Evolutionary conservation across 2,113 vertebrate species (phyloP).

Genomic region (Euleptes europaea): DNA sequence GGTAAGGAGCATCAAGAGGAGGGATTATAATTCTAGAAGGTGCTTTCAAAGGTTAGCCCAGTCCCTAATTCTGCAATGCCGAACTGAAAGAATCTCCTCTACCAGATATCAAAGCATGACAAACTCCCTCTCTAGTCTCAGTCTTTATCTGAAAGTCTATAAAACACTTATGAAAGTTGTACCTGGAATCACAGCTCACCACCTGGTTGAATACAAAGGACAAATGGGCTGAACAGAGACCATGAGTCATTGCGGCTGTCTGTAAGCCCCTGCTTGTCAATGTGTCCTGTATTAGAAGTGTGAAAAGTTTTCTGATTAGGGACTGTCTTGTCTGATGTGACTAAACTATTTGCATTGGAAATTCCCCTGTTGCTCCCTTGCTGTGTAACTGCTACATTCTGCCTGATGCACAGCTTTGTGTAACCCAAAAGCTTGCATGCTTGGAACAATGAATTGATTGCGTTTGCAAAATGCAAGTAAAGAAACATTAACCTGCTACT

Average conservation of each 20-base stretch:
- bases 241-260: constrained; percentile 5
- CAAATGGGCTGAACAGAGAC: neutral
- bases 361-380: neutral
- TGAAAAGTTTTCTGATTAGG: neutral
- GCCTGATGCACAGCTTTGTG: neutral
- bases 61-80: neutral
- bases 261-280: neutral
- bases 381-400: neutral
- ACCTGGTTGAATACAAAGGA: neutral
- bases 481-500: neutral
- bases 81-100: neutral
- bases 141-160: neutral
- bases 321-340: neutral
- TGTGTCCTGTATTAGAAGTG: neutral
- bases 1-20: neutral
- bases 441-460: neutral
- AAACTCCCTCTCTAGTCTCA: neutral
- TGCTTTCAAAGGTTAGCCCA: neutral
- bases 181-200: neutral
- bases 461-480: neutral
- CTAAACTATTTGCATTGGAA: neutral
- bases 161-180: neutral
- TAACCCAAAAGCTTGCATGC: neutral
- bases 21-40: neutral
- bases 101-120: neutral